These are phyloP conservation scores for Apaloderma vittatum DNA, from an alignment of 2,113 vertebrate genomes.

Conservation along the genomic window DNA sequence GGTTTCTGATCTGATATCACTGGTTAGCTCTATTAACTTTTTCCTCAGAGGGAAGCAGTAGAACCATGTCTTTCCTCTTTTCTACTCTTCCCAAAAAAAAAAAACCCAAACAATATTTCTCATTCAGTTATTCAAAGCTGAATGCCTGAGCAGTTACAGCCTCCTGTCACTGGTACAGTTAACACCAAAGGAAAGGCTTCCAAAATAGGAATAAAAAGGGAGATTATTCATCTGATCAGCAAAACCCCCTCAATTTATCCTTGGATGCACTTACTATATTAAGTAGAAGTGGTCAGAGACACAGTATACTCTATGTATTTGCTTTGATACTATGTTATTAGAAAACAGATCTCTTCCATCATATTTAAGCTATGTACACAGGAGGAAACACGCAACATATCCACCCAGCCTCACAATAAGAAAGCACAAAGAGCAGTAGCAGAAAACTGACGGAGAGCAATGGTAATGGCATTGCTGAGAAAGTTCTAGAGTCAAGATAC, in stretches of 20 bases:
- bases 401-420: not conserved
- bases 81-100: not conserved
- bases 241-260: not conserved
- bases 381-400: not conserved
- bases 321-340: not conserved
- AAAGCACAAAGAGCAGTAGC: not conserved
- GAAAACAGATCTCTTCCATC: not conserved
- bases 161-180: not conserved
- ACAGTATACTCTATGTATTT: not conserved
- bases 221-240: not conserved
- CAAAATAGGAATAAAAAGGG: not conserved
- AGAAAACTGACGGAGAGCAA: not conserved
- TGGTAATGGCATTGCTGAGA: not conserved
- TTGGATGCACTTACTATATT: not conserved
- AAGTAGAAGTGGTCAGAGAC: not conserved
- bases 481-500: not conserved
- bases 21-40: not conserved
- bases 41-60: not conserved
- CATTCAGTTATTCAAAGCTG: not conserved
- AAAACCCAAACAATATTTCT: no score
- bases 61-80: not conserved
- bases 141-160: not conserved
- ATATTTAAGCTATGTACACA: not conserved
- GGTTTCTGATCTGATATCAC: not conserved
- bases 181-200: not conserved